These are phyloP conservation scores for Anisognathus igniventris DNA, from an alignment of 2,797 vertebrate species.

Conservation along the genomic window DNA sequence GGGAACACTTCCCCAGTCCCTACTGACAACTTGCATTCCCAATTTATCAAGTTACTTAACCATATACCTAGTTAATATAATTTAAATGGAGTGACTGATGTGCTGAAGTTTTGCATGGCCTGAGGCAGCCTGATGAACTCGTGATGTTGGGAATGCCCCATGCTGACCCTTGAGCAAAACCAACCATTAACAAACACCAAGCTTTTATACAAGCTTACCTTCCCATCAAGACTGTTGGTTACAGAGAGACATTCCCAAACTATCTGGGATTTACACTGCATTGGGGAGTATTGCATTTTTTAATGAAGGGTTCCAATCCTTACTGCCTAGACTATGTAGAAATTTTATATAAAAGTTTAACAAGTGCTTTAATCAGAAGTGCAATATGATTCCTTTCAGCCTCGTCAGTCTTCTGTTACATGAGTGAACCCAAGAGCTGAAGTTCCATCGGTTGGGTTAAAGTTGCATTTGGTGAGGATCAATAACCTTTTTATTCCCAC, in stretches of 20 bases:
- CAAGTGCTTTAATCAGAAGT: background rate
- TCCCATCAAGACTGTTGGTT: background rate
- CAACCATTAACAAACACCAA: background rate
- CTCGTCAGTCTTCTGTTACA: background rate
- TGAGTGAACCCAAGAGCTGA: background rate
- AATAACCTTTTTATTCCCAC: background rate
- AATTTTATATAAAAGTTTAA: background rate
- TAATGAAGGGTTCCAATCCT: background rate
- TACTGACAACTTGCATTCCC: background rate
- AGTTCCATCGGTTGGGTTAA: background rate
- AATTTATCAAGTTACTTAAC: background rate
- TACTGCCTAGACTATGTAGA: background rate
- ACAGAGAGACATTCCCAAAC: background rate
- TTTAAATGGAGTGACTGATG: background rate
- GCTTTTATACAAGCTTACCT: background rate
- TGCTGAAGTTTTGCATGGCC: background rate
- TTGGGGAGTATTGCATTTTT: background rate
- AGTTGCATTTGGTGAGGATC: background rate
- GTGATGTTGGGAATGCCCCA: fast-evolving
- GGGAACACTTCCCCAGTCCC: background rate
- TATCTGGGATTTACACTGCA: background rate
- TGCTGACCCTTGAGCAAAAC: background rate
- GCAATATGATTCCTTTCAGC: background rate
- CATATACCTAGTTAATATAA: background rate
- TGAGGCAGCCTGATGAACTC: background rate